A percentile compares a stretch with the other conserved stretches of the same genome.
phyloP scores from a whole-genome alignment of 2,888 invertebrate genomes.

The Chrysomela aeneicollis region DNA sequence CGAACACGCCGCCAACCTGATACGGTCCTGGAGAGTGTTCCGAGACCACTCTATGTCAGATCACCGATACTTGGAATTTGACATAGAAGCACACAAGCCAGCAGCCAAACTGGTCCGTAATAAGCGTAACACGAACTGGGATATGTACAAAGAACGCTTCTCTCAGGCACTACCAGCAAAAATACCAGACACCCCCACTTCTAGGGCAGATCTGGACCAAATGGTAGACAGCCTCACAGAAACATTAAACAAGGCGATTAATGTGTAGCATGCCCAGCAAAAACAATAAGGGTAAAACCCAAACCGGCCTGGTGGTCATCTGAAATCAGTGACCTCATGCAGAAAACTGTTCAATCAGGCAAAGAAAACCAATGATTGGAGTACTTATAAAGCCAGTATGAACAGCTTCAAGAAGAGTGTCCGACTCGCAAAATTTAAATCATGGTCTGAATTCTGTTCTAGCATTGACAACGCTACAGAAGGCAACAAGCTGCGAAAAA shows the following conservation, averaged over 20 bases:
- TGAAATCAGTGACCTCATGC: slow-evolving; percentile 1
- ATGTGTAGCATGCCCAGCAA: neutral
- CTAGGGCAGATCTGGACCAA: slow-evolving; percentile 12
- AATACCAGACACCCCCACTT: slow-evolving; percentile 3
- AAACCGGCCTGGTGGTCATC: slow-evolving; percentile 3
- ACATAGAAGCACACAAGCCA: neutral
- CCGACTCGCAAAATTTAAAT: neutral
- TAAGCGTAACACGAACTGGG: neutral
- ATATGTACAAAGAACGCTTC: neutral
- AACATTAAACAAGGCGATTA: neutral
- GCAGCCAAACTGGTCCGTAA: neutral
- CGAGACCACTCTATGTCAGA: neutral
- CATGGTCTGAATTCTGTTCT: neutral
- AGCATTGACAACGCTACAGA: neutral
- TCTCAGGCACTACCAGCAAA: neutral
- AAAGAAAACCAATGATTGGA: neutral
- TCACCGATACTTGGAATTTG: neutral
- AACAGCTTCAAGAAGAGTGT: neutral
- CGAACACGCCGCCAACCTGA: neutral
- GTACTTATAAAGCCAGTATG: neutral
- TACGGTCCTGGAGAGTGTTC: neutral
- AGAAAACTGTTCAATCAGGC: neutral
- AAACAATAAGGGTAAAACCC: neutral
- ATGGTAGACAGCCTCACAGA: slow-evolving; percentile 11
- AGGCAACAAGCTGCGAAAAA: too few species aligned